Conservation (phyloP, 53 echinoderm and acorn worm species). For the Antedon mediterranea region DNA sequence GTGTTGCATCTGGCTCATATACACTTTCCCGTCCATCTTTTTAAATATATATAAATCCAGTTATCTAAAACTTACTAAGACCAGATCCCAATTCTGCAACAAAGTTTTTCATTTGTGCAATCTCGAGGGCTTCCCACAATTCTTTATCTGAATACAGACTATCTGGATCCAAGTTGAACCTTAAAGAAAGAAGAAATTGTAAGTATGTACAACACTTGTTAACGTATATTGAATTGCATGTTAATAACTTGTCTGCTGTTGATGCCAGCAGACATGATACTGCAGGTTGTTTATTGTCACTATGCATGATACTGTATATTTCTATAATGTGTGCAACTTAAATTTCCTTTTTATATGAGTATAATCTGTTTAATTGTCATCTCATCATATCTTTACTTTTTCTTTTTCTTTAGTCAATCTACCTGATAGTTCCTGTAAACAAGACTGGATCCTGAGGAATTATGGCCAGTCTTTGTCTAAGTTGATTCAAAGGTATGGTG, state of each 20-base stretch:
- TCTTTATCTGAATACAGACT: conserved; percentile 13
- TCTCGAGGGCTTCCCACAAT: conserved; percentile 34
- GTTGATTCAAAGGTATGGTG: conserved; percentile 11
- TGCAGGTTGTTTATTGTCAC: too few relatives aligned
- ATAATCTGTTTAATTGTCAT: too few relatives aligned
- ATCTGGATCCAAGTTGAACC: conserved; percentile 35
- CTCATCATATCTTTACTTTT: too few relatives aligned
- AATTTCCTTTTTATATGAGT: too few relatives aligned
- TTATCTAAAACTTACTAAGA: conserved; percentile 15
- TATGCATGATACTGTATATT: too few relatives aligned
- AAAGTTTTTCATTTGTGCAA: conserved; percentile 30
- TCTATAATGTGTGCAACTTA: too few relatives aligned
- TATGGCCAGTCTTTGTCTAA: conserved; percentile 17
- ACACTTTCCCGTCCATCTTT: neutral
- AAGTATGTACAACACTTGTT: too few relatives aligned
- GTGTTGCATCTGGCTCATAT: neutral
- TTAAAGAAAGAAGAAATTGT: neutral
- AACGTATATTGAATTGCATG: too few relatives aligned
- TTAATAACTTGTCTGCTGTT: too few relatives aligned
- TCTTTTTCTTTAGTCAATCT: too few relatives aligned
- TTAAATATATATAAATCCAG: neutral
- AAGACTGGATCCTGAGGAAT: conserved; percentile 29
- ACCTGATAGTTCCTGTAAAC: conserved; percentile 36
- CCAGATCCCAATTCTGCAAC: conserved; percentile 20
- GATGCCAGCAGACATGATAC: too few relatives aligned